Evolutionary conservation across 2,888 invertebrate genomes (phyloP).

Genomic region (Tribolium freemani): DNA sequence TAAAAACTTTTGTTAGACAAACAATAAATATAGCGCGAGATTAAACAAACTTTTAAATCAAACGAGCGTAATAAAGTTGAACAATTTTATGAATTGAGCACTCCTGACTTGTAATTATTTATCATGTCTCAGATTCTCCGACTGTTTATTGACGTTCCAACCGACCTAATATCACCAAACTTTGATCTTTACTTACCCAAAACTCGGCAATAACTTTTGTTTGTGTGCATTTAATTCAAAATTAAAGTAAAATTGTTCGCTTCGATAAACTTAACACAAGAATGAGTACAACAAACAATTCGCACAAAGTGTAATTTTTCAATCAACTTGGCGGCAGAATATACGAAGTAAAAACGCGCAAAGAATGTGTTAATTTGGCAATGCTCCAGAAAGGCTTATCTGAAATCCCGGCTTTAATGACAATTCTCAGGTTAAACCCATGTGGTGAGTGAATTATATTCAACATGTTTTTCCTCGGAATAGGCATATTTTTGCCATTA

Average conservation of each 20-base stretch:
- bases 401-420: not conserved
- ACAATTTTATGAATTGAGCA: constrained; percentile 23
- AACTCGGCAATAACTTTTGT: constrained; percentile 21
- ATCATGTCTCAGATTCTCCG: constrained; percentile 23
- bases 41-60: constrained; percentile 17
- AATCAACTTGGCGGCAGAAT: not conserved
- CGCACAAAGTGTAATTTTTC: not conserved
- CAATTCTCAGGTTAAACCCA: not conserved
- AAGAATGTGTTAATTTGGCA: not conserved
- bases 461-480: not conserved
- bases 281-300: not conserved
- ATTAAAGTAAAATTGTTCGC: constrained; percentile 10
- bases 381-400: not conserved
- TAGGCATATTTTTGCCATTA: not conserved
- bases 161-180: constrained; percentile 19
- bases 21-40: constrained; percentile 6
- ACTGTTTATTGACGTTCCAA: constrained; percentile 31
- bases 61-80: constrained; percentile 7
- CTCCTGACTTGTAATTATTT: constrained; percentile 25
- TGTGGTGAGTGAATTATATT: not conserved
- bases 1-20: not conserved
- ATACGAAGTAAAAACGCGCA: not conserved
- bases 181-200: constrained; percentile 28
- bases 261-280: not conserved
- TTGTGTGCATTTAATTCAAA: constrained; percentile 7